These are phyloP conservation scores for Ariolimax columbianus DNA, from an alignment of 2,888 invertebrate species.

Conservation along the genomic window DNA sequence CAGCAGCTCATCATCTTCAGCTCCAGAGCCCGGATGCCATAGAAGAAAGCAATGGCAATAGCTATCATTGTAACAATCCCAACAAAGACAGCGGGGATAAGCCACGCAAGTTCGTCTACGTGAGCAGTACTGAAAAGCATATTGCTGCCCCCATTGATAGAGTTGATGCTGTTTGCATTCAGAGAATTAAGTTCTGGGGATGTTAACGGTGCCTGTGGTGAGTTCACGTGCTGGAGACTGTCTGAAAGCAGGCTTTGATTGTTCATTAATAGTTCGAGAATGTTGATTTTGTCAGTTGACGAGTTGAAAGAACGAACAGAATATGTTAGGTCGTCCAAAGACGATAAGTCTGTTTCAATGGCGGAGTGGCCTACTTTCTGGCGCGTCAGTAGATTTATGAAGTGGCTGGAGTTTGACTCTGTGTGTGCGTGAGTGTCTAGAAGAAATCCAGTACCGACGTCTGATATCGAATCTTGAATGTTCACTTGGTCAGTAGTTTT, in stretches of 20 bases:
- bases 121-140: background rate
- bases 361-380: background rate
- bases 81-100: constrained; percentile 33
- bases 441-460: no score
- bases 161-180: background rate
- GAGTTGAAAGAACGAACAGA: background rate
- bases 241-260: background rate
- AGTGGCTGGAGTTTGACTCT: background rate
- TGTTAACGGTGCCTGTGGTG: background rate
- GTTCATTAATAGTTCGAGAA: background rate
- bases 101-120: constrained; percentile 31
- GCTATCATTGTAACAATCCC: background rate
- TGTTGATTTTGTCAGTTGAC: background rate
- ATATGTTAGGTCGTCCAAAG: background rate
- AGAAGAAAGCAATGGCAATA: constrained; percentile 20
- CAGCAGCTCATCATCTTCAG: constrained; percentile 16
- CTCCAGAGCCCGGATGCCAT: constrained; percentile 32
- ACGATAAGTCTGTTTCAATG: background rate
- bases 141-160: no score
- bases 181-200: background rate
- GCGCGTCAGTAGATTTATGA: background rate
- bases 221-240: background rate
- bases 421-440: background rate
- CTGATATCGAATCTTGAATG: no score
- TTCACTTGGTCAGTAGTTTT: no score